A percentile compares a stretch with the other conserved stretches of the same genome.
These are phyloP conservation scores for Argyresthia albistria DNA, from an alignment of 2,888 invertebrate genomes.

Conservation along the genomic window DNA sequence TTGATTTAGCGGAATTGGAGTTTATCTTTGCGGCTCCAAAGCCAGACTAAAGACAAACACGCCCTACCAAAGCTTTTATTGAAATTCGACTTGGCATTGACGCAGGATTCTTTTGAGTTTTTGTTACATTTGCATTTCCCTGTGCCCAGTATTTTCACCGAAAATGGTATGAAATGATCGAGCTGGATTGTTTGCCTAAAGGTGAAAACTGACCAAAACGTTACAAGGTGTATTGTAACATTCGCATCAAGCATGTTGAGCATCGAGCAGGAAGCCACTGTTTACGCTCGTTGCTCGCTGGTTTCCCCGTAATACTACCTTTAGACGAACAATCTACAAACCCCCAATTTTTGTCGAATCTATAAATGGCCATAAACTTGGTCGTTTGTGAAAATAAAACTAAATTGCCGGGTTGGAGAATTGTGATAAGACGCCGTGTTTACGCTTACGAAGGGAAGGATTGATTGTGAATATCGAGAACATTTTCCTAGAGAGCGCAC, in stretches of 20 bases:
- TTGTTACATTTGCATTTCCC: not conserved
- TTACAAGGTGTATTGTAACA: not conserved
- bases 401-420: not conserved
- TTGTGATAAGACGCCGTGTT: no score
- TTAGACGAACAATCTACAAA: not conserved
- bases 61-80: conserved; percentile 23
- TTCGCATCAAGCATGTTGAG: no score
- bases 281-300: no score
- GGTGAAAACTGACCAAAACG: not conserved
- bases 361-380: not conserved
- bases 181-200: not conserved
- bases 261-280: no score
- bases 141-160: not conserved
- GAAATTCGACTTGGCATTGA: conserved; percentile 10
- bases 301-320: no score
- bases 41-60: conserved; percentile 38
- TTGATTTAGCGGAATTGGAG: conserved; percentile 13
- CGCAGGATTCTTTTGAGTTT: not conserved
- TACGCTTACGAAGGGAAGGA: no score
- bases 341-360: no score
- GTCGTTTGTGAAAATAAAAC: not conserved
- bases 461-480: no score
- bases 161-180: not conserved
- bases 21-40: conserved; percentile 22
- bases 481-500: not conserved